Percentiles rank a stretch among this genome's conserved stretches.
These are phyloP conservation scores for Chaetorhynchus papuensis DNA, from an alignment of 2,113 vertebrate species.

Conservation along the genomic window DNA sequence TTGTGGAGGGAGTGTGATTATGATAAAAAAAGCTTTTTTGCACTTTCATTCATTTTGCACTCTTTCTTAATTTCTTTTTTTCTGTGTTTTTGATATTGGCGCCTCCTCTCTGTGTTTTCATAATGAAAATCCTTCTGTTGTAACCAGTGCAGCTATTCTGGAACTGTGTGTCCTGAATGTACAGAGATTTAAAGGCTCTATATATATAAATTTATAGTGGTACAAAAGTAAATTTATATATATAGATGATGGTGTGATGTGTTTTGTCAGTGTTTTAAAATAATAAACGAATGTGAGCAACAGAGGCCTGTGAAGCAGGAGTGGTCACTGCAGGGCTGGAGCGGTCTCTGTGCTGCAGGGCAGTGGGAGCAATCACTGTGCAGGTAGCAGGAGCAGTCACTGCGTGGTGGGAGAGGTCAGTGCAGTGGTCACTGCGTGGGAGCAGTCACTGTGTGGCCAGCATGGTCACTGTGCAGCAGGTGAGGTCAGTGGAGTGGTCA, in stretches of 20 bases:
- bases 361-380: neutral
- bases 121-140: conserved; percentile 49
- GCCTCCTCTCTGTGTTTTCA: conserved; percentile 40
- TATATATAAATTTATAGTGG: conserved; percentile 52
- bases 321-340: neutral
- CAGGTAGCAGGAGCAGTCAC: neutral
- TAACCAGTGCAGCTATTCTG: conserved; percentile 54
- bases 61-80: conserved; percentile 18
- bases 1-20: neutral
- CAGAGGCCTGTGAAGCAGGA: neutral
- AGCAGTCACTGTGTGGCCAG: neutral
- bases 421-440: neutral
- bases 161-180: conserved; percentile 53
- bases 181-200: conserved; percentile 32
- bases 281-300: conserved; percentile 67
- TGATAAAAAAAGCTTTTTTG: conserved; percentile 59
- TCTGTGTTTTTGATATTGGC: conserved; percentile 20
- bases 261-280: conserved; percentile 67
- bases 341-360: neutral
- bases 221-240: conserved; percentile 44
- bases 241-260: conserved; percentile 47
- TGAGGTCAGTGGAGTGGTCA: neutral
- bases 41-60: conserved; percentile 74
- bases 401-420: neutral
- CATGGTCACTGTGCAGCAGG: neutral